Evolutionary conservation across 2,888 invertebrate genomes (phyloP).

Genomic region (Morpho achilles): DNA sequence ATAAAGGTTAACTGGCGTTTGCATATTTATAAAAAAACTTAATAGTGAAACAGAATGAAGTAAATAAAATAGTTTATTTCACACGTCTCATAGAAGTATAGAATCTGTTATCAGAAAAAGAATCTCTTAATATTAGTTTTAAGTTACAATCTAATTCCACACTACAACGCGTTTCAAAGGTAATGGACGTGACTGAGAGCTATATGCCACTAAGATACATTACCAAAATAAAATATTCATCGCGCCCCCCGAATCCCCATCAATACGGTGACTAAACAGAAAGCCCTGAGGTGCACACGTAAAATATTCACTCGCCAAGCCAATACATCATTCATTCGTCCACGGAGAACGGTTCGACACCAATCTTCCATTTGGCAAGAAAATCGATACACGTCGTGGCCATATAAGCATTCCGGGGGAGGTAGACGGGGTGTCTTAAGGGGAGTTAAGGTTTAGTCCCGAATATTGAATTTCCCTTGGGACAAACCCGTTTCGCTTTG

Average conservation of each 20-base stretch:
- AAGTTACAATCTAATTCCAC: conserved; percentile 15
- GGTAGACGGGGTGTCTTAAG: conserved; percentile 76
- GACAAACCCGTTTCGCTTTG: conserved; percentile 80
- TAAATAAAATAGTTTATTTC: too few relatives aligned
- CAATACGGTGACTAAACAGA: conserved; percentile 68
- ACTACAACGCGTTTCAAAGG: conserved; percentile 8
- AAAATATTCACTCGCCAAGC: conserved; percentile 71
- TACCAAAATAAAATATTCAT: conserved; percentile 72
- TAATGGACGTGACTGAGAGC: conserved; percentile 20
- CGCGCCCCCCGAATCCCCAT: conserved; percentile 65
- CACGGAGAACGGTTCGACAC: conserved; percentile 75
- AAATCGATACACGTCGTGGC: conserved; percentile 79
- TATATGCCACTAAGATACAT: conserved; percentile 54
- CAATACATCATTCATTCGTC: conserved; percentile 78
- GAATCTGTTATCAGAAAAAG: conserved; percentile 5
- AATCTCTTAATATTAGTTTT: not conserved
- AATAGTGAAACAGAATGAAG: too few relatives aligned
- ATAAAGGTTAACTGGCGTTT: too few relatives aligned
- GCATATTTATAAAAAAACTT: too few relatives aligned
- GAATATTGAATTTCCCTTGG: conserved; percentile 81
- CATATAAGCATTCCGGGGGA: conserved; percentile 79
- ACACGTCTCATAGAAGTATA: not conserved
- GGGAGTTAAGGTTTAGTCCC: conserved; percentile 80
- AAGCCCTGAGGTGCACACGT: conserved; percentile 57
- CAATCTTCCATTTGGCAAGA: conserved; percentile 79